A percentile compares a stretch with the other conserved stretches of the same genome.
Conservation (phyloP, 2,113 vertebrate genomes). For the Andinoacara biseriatus region DNA sequence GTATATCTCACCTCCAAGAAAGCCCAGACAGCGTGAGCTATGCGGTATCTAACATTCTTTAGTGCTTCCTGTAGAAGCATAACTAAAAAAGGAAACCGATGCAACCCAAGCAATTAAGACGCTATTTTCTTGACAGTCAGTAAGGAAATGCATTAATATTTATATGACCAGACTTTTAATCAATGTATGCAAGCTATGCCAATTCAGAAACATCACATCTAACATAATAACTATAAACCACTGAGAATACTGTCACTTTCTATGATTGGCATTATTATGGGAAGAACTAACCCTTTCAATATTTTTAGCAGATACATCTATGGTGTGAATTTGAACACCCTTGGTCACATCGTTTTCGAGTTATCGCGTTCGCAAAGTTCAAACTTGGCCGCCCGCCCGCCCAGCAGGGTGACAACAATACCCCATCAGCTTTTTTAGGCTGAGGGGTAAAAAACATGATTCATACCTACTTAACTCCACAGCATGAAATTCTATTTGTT, state of each 20-base stretch:
- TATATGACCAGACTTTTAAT: not conserved
- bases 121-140: constrained; percentile 8
- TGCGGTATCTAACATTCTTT: not conserved
- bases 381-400: too few species aligned
- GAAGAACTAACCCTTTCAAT: too few species aligned
- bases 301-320: too few species aligned
- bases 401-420: too few species aligned
- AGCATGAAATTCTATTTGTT: constrained; percentile 8
- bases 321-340: too few species aligned
- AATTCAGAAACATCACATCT: not conserved
- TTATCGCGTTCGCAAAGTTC: too few species aligned
- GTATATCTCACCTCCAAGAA: not conserved
- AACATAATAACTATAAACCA: not conserved
- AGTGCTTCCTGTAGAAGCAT: not conserved
- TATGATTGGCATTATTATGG: too few species aligned
- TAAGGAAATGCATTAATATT: not conserved
- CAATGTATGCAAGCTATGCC: not conserved
- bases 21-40: not conserved
- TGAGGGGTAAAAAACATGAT: not conserved
- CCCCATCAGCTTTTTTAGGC: too few species aligned
- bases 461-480: not conserved
- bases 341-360: too few species aligned
- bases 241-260: too few species aligned
- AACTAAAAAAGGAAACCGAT: not conserved
- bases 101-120: not conserved